These are phyloP conservation scores for Simalia tracyae DNA, from an alignment of 2,797 vertebrate genomes.

Conservation along the genomic window DNA sequence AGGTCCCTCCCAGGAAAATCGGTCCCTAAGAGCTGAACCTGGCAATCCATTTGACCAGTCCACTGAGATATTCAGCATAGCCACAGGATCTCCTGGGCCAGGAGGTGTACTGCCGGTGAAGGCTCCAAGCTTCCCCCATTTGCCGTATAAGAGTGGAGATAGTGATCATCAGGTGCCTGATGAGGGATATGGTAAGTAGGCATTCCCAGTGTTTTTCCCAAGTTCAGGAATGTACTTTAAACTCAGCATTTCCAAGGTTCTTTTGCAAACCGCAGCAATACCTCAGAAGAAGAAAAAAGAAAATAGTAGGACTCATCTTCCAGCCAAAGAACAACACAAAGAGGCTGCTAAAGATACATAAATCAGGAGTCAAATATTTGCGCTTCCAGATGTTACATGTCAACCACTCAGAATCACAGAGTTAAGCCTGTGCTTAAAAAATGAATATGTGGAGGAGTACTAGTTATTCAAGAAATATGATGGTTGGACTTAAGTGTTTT, in stretches of 20 bases:
- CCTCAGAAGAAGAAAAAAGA: not conserved
- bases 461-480: not conserved
- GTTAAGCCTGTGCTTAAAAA: not conserved
- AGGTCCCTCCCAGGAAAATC: not conserved
- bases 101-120: not conserved
- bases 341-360: not conserved
- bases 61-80: not conserved
- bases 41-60: not conserved
- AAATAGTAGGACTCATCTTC: not conserved
- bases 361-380: not conserved
- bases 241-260: not conserved
- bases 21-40: not conserved
- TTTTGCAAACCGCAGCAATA: not conserved
- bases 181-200: not conserved
- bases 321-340: not conserved
- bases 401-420: not conserved
- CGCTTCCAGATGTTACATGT: conserved; percentile 3
- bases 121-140: not conserved
- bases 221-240: not conserved
- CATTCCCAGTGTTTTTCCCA: not conserved
- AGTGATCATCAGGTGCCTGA: not conserved
- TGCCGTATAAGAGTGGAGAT: not conserved
- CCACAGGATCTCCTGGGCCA: not conserved
- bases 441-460: not conserved
- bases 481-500: not conserved